Conservation (phyloP, 2,888 invertebrate species). For the Sinhomidia bicolor region DNA sequence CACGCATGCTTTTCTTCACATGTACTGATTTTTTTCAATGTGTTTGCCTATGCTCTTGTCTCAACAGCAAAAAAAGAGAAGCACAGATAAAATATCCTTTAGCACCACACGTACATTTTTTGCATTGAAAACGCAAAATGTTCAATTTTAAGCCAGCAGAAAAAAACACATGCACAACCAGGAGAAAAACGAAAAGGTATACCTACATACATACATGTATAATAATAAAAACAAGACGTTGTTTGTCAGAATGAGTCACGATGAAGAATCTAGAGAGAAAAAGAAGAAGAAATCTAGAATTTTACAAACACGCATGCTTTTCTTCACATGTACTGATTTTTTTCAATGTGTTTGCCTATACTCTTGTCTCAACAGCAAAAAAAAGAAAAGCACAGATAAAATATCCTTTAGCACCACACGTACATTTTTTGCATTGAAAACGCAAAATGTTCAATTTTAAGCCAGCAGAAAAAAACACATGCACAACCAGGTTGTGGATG, state of each 20-base stretch:
- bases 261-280: background rate
- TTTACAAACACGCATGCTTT: conserved; percentile 21
- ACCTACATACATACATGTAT: no score
- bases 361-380: no score
- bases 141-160: conserved; percentile 5
- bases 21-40: background rate
- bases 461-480: background rate
- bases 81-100: background rate
- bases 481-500: background rate
- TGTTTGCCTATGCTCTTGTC: no score
- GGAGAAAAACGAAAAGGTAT: no score
- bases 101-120: background rate
- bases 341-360: no score
- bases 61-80: background rate
- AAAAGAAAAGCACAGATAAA: background rate
- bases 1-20: conserved; percentile 31
- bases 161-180: background rate
- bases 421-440: background rate
- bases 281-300: no score
- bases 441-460: conserved; percentile 5
- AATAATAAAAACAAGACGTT: background rate
- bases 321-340: conserved; percentile 1
- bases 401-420: background rate
- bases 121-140: conserved; percentile 15
- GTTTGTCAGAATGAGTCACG: conserved; percentile 10